Conservation (phyloP, 2,113 vertebrate genomes). For the Menidia beryllina region DNA sequence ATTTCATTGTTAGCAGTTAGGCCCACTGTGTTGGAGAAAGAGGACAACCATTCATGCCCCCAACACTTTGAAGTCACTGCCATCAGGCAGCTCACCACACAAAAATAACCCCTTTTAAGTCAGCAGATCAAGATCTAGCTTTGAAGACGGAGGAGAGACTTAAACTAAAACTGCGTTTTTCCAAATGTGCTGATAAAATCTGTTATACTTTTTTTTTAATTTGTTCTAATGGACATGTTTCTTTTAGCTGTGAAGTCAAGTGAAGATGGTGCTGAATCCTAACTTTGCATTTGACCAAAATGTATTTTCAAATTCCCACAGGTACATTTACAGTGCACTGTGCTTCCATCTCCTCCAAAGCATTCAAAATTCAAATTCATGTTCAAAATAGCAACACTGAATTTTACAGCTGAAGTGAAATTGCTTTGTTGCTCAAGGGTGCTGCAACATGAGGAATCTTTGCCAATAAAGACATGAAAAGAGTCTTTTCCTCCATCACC, state of each 20-base stretch:
- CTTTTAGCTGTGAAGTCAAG: slow-evolving; percentile 36
- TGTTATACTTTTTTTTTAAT: slow-evolving; percentile 1
- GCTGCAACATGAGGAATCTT: background rate
- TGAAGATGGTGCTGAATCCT: slow-evolving; percentile 57
- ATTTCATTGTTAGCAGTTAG: slow-evolving; percentile 37
- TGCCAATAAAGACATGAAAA: background rate
- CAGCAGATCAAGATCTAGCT: slow-evolving; percentile 3
- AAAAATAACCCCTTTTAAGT: slow-evolving; percentile 40
- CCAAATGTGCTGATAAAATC: slow-evolving; percentile 10
- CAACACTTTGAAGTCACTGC: slow-evolving; percentile 21
- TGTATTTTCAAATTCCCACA: slow-evolving; percentile 21
- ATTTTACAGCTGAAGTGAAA: slow-evolving; percentile 14
- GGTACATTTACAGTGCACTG: slow-evolving; percentile 23
- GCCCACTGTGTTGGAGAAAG: slow-evolving; percentile 47
- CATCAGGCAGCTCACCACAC: background rate
- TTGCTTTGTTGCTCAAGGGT: background rate
- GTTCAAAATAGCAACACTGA: background rate
- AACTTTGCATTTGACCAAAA: slow-evolving; percentile 47
- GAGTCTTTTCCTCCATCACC: background rate
- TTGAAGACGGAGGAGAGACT: background rate
- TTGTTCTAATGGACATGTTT: slow-evolving; percentile 41
- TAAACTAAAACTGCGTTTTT: slow-evolving; percentile 29
- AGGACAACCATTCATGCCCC: slow-evolving; percentile 64
- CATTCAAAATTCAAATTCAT: slow-evolving; percentile 12
- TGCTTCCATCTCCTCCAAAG: background rate